phyloP scores from a whole-genome alignment of 2,113 vertebrate species.

The Rafetus swinhoei region DNA sequence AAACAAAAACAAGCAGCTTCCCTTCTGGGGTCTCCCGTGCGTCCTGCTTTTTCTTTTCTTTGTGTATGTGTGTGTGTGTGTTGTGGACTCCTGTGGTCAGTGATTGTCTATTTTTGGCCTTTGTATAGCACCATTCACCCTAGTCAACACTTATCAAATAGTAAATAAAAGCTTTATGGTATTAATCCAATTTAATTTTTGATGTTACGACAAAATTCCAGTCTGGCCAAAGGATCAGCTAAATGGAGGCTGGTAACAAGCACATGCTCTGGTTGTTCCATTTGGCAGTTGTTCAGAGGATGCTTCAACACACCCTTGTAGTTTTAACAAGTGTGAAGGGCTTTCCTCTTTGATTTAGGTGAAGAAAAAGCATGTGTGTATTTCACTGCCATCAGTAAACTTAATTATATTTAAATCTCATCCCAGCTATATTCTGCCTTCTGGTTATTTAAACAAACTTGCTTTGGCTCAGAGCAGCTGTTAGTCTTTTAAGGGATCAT shows the following conservation, averaged over 20 bases:
- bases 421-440: constrained; percentile 58
- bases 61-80: background rate
- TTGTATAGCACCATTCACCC: background rate
- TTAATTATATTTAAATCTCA: constrained; percentile 52
- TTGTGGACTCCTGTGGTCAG: background rate
- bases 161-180: background rate
- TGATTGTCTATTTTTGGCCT: background rate
- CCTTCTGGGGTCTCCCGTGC: background rate
- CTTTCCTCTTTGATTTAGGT: constrained; percentile 44
- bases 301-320: background rate
- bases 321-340: background rate
- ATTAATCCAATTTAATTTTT: constrained; percentile 1
- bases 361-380: constrained; percentile 39
- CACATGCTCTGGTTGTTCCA: background rate
- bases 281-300: background rate
- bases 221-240: background rate
- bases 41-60: background rate
- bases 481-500: constrained; percentile 59
- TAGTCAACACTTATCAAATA: background rate
- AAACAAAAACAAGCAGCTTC: background rate
- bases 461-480: constrained; percentile 37
- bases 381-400: constrained; percentile 42
- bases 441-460: constrained; percentile 48
- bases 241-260: constrained; percentile 22
- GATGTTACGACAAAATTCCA: background rate